Evolutionary conservation across 2,113 vertebrate species (phyloP).

Genomic region (Solenodon paradoxus): DNA sequence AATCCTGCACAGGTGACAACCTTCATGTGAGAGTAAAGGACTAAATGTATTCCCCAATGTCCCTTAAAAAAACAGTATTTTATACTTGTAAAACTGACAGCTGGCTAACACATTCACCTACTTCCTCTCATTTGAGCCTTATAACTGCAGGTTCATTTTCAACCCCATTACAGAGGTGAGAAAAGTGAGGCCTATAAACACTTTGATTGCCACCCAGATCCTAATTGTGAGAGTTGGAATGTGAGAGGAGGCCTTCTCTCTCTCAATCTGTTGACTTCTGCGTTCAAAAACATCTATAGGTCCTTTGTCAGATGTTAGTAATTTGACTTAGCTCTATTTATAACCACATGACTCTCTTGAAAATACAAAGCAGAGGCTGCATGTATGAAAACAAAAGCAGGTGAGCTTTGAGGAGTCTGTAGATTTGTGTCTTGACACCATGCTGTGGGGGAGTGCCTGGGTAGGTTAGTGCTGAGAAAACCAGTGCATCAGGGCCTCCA

Average conservation of each 20-base stretch:
- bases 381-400: neutral
- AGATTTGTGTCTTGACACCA: too few species aligned
- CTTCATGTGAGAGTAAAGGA: neutral
- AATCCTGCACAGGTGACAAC: neutral
- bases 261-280: neutral
- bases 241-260: neutral
- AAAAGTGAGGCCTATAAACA: constrained; percentile 3
- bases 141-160: neutral
- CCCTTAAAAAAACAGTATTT: neutral
- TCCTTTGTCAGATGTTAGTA: neutral
- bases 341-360: neutral
- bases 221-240: neutral
- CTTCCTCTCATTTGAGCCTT: constrained; percentile 21
- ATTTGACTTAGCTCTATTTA: neutral
- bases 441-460: fast-evolving
- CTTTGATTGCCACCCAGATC: neutral
- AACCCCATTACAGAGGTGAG: neutral
- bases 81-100: neutral
- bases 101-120: neutral
- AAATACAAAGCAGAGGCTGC: neutral
- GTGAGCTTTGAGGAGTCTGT: neutral
- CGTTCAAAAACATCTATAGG: neutral
- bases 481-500: neutral
- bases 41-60: neutral
- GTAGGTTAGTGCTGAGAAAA: neutral